phyloP scores from a whole-genome alignment of 2,888 invertebrate species.

The Leptothorax acervorum region DNA sequence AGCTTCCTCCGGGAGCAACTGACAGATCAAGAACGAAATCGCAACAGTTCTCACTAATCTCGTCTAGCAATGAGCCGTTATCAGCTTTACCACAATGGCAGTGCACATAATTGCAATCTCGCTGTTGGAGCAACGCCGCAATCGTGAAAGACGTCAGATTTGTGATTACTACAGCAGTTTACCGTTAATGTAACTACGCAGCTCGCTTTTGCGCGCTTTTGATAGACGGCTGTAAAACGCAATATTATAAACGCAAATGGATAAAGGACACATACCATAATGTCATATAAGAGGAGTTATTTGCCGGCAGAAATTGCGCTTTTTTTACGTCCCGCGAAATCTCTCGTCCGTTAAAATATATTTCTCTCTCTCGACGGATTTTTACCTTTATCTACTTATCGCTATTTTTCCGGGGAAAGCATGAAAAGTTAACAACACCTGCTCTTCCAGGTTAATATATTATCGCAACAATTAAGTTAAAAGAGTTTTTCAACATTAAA shows the following conservation, averaged over 20 bases:
- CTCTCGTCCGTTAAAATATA: background rate
- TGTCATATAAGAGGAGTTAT: background rate
- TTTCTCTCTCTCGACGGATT: constrained; percentile 2
- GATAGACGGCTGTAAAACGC: constrained; percentile 24
- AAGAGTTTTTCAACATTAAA: background rate
- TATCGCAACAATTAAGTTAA: constrained; percentile 1
- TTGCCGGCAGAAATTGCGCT: constrained; percentile 5
- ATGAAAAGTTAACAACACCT: background rate
- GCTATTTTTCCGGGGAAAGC: background rate
- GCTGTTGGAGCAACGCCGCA: background rate
- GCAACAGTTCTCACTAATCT: constrained; percentile 36
- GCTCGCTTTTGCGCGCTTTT: background rate
- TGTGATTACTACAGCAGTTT: constrained; percentile 1
- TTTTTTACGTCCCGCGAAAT: constrained; percentile 4
- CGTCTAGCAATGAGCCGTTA: constrained; percentile 22
- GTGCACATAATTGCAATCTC: constrained; percentile 37
- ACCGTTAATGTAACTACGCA: background rate
- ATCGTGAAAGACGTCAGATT: constrained; percentile 37
- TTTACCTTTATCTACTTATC: constrained; percentile 8
- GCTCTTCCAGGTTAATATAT: background rate
- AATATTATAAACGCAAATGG: constrained; percentile 27
- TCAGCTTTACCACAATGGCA: constrained; percentile 31
- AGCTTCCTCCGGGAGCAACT: background rate
- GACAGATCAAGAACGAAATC: constrained; percentile 33
- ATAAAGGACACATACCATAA: background rate